Conservation (phyloP, 2,888 invertebrate species). For the Synanthedon vespiformis region DNA sequence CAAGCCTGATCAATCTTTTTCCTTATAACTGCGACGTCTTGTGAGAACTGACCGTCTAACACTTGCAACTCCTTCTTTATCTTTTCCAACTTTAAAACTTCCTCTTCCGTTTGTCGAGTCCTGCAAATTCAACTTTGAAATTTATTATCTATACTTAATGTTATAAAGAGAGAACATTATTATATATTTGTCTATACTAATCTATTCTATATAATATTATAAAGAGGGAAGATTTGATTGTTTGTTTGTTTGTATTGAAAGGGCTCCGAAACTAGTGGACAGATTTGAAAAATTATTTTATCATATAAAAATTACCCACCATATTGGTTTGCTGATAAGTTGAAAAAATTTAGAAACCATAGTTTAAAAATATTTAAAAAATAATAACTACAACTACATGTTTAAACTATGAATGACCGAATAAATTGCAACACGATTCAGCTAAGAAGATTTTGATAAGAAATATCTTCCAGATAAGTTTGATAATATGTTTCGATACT, state of each 20-base stretch:
- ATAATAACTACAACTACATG: background rate
- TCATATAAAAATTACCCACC: background rate
- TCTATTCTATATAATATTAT: no score
- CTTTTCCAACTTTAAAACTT: conserved; percentile 73
- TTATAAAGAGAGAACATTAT: no score
- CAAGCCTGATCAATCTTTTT: conserved; percentile 83
- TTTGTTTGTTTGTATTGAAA: no score
- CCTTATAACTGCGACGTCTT: conserved; percentile 80
- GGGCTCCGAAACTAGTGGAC: no score
- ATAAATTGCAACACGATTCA: background rate
- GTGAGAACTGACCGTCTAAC: conserved; percentile 75
- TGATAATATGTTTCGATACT: no score
- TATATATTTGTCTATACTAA: no score
- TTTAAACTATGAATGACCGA: background rate
- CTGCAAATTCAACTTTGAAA: conserved; percentile 37
- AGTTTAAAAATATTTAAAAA: conserved; percentile 3
- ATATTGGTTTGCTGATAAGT: conserved; percentile 12
- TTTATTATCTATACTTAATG: no score
- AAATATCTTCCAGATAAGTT: background rate
- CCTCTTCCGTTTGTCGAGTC: conserved; percentile 80
- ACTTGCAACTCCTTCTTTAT: conserved; percentile 74
- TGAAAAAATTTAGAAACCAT: conserved; percentile 28
- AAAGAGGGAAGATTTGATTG: no score
- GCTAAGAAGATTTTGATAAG: background rate
- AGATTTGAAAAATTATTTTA: no score